Evolutionary conservation across 2,113 vertebrate species (phyloP).

Genomic region (Holacanthus passer): DNA sequence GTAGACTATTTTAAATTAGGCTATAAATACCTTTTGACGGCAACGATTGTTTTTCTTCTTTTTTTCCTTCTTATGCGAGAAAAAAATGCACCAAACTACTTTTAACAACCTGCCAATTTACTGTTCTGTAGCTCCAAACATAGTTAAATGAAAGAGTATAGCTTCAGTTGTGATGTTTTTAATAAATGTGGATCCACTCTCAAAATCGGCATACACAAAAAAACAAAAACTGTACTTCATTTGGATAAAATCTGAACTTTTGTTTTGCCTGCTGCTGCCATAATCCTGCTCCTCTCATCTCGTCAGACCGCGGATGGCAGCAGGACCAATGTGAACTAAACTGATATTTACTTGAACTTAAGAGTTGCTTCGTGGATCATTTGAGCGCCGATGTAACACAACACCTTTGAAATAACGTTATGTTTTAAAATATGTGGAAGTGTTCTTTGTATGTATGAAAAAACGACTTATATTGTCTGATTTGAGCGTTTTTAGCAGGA

Average conservation of each 20-base stretch:
- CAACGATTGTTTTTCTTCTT: not conserved
- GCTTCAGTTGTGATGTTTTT: not conserved
- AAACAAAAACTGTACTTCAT: accelerated
- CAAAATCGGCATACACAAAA: slow-evolving; percentile 16
- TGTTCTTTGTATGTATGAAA: no score
- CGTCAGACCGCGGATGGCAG: not conserved
- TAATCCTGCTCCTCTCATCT: not conserved
- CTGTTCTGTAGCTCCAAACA: not conserved
- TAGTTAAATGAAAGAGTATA: not conserved
- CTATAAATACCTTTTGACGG: not conserved
- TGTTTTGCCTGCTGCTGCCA: not conserved
- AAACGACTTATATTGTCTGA: not conserved
- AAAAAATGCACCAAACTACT: slow-evolving; percentile 21
- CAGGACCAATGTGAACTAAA: slow-evolving; percentile 8
- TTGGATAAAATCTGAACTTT: not conserved
- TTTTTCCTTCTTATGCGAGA: not conserved
- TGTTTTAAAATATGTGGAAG: not conserved
- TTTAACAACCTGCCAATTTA: not conserved
- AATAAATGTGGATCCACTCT: not conserved
- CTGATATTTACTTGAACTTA: slow-evolving; percentile 39
- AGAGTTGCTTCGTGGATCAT: not conserved
- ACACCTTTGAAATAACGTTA: not conserved
- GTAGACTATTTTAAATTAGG: not conserved
- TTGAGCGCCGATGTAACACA: slow-evolving; percentile 38
- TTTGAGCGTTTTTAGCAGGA: not conserved